phyloP scores from a whole-genome alignment of 2,888 invertebrate genomes.

The Catocala nupta region DNA sequence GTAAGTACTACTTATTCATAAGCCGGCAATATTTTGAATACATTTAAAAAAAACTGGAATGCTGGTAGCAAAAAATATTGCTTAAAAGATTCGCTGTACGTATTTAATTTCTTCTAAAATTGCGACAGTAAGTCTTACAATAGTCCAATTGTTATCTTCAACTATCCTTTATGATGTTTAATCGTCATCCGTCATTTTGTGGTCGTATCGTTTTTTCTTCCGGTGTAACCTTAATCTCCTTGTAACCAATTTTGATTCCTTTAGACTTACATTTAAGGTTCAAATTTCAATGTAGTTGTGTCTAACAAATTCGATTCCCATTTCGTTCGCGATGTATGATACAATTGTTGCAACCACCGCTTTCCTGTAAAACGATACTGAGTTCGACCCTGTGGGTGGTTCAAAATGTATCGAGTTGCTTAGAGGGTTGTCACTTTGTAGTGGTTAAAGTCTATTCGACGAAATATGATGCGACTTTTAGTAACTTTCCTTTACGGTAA shows the following conservation, averaged over 20 bases:
- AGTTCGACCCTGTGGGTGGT: constrained; percentile 72
- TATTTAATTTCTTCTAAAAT: constrained; percentile 36
- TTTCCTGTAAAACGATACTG: constrained; percentile 82
- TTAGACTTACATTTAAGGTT: constrained; percentile 40
- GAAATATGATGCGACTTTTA: constrained; percentile 24
- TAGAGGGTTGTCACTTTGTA: constrained; percentile 57
- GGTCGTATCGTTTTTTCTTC: constrained; percentile 58
- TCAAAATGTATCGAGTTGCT: constrained; percentile 69
- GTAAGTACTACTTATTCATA: not conserved
- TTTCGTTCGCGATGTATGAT: constrained; percentile 62
- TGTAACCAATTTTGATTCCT: constrained; percentile 21
- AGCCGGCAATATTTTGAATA: constrained; percentile 5
- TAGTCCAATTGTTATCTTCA: constrained; percentile 34
- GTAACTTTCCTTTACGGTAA: not conserved
- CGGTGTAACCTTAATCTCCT: constrained; percentile 32
- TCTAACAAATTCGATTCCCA: constrained; percentile 54
- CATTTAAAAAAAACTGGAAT: constrained; percentile 2
- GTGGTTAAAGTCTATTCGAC: constrained; percentile 27
- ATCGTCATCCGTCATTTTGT: constrained; percentile 64
- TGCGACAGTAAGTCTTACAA: constrained; percentile 33
- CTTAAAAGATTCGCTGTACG: constrained; percentile 22
- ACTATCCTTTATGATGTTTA: constrained; percentile 48
- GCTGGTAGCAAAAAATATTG: constrained; percentile 9
- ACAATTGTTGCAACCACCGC: constrained; percentile 75
- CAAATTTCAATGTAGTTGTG: constrained; percentile 29